Evolutionary conservation across 2,797 vertebrate genomes (phyloP).

Genomic region (Lacerta viridis): DNA sequence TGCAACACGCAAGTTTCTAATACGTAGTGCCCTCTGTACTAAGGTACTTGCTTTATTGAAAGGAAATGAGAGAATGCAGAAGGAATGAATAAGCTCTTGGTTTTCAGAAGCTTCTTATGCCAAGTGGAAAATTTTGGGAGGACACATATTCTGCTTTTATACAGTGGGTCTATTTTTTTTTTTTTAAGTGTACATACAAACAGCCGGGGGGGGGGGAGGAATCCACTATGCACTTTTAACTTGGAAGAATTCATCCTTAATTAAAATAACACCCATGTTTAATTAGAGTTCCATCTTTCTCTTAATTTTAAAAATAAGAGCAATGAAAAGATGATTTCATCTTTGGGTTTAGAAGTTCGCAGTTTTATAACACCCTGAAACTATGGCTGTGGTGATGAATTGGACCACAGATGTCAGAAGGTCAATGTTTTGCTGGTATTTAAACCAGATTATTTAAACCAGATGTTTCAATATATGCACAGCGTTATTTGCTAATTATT

Average conservation of each 20-base stretch:
- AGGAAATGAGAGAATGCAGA: slow-evolving; percentile 21
- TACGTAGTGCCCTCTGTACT: neutral
- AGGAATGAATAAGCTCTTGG: slow-evolving; percentile 46
- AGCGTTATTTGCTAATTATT: neutral
- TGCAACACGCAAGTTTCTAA: neutral
- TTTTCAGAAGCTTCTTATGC: slow-evolving; percentile 25
- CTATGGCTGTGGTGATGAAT: neutral
- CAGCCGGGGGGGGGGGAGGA: neutral
- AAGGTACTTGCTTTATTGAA: neutral
- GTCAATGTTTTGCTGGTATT: neutral
- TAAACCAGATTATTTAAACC: neutral
- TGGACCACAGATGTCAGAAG: neutral
- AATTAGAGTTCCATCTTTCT: neutral
- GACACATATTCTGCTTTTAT: slow-evolving; percentile 18
- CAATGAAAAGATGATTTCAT: neutral
- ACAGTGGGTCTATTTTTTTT: slow-evolving; percentile 7
- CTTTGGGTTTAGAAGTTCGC: neutral
- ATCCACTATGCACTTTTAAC: neutral
- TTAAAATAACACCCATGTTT: neutral
- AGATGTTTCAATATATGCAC: neutral
- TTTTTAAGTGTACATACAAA: neutral
- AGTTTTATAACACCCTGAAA: neutral
- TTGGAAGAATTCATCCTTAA: neutral
- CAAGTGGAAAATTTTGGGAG: slow-evolving; percentile 48
- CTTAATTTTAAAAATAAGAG: neutral